A percentile compares a stretch with the other conserved stretches of the same genome.
Evolutionary conservation across 2,888 invertebrate species (phyloP).

Genomic region (Campoletis raptor): DNA sequence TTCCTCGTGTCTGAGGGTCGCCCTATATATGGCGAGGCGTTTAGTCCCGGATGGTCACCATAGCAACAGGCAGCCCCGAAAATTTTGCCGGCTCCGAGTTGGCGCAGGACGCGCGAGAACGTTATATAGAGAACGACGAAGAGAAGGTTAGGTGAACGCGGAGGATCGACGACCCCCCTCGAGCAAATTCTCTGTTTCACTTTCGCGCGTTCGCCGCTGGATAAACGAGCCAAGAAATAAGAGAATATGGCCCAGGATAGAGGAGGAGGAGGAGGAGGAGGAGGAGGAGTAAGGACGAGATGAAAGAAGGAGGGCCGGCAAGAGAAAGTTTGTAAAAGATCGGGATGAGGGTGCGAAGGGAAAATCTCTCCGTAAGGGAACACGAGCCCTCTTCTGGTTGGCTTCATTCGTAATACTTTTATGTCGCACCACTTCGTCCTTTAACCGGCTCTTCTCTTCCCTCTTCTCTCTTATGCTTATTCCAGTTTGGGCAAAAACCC

Average conservation of each 20-base stretch:
- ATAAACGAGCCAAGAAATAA: conserved; percentile 22
- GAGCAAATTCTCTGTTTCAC: conserved; percentile 43
- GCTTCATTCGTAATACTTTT: conserved; percentile 47
- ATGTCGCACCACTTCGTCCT: conserved; percentile 54
- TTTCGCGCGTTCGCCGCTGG: conserved; percentile 36
- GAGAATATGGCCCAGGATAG: conserved; percentile 40
- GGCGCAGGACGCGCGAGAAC: conserved; percentile 60
- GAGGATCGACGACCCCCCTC: conserved; percentile 50
- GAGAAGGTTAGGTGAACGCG: conserved; percentile 56
- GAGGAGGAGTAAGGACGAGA: not conserved
- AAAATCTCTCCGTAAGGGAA: conserved; percentile 55
- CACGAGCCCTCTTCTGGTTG: conserved; percentile 44
- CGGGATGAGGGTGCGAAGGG: conserved; percentile 48
- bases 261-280: no score
- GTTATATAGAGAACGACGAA: conserved; percentile 36
- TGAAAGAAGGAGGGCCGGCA: conserved; percentile 24
- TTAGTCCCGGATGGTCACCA: conserved; percentile 84
- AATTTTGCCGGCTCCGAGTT: conserved; percentile 76
- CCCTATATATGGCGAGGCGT: conserved; percentile 76
- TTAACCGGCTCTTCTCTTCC: conserved; percentile 42
- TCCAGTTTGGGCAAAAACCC: conserved; percentile 40
- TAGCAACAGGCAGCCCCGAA: conserved; percentile 84
- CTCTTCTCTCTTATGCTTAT: conserved; percentile 55
- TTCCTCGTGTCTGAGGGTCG: conserved; percentile 71
- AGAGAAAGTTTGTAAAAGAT: conserved; percentile 46